A percentile compares a stretch with the other conserved stretches of the same genome.
Conservation (phyloP, 2,797 vertebrate genomes). For the Lemur catta region DNA sequence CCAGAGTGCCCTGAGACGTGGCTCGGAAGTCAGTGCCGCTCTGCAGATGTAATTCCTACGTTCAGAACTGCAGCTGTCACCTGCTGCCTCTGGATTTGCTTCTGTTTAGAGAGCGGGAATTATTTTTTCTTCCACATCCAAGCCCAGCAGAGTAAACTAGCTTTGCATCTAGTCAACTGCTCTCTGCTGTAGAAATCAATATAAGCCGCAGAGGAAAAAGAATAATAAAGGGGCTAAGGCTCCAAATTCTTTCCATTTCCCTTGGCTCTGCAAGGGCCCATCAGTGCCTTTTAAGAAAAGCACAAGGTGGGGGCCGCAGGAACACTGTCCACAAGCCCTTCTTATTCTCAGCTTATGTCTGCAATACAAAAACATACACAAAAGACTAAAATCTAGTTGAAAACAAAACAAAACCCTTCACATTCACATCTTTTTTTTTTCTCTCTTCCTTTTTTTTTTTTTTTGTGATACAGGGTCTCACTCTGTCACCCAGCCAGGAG, state of each 20-base stretch:
- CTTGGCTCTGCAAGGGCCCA: not conserved
- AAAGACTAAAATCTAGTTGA: not conserved
- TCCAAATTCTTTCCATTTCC: not conserved
- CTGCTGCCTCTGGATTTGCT: not conserved
- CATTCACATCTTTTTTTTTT: not conserved
- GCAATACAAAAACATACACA: not conserved
- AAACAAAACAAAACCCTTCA: not conserved
- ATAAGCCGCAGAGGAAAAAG: not conserved
- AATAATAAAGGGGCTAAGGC: not conserved
- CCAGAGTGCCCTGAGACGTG: accelerated
- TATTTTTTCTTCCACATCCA: not conserved
- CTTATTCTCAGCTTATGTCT: not conserved
- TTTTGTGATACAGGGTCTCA: not conserved
- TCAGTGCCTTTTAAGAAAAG: not conserved
- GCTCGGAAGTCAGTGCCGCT: accelerated
- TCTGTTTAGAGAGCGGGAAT: not conserved
- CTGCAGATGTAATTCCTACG: accelerated
- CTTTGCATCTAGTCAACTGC: not conserved
- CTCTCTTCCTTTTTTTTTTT: too few species aligned
- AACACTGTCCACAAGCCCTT: not conserved
- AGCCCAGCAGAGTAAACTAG: not conserved
- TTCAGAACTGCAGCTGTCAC: not conserved
- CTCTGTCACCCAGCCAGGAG: not conserved
- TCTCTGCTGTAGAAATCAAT: not conserved
- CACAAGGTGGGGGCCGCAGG: too few species aligned